Evolutionary conservation across 2,888 invertebrate species (phyloP).

Genomic region (Aquatica leii): DNA sequence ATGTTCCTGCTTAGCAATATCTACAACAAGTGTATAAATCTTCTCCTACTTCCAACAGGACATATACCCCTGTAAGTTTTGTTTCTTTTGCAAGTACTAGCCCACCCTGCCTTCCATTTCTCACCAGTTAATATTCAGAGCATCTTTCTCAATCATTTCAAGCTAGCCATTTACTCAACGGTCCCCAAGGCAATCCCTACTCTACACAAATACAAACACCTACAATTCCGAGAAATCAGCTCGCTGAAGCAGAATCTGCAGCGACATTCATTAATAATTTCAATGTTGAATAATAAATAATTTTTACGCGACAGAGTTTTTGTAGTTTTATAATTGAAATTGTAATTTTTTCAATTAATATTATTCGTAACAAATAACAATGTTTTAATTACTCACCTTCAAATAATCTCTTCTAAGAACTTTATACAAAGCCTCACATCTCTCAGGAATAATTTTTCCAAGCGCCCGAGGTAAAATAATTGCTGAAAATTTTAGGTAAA

Average conservation of each 20-base stretch:
- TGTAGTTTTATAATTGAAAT: constrained; percentile 3
- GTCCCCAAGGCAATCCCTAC: neutral
- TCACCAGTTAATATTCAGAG: constrained; percentile 8
- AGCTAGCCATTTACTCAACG: constrained; percentile 2
- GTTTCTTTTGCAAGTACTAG: constrained; percentile 15
- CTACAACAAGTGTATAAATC: constrained; percentile 5
- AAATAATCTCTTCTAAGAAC: constrained; percentile 39
- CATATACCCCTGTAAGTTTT: constrained; percentile 18
- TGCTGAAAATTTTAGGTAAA: constrained; percentile 46
- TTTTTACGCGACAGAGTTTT: constrained; percentile 7
- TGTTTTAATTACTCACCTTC: constrained; percentile 36
- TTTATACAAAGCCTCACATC: constrained; percentile 44
- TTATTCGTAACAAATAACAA: constrained; percentile 7
- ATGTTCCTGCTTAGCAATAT: too few species aligned
- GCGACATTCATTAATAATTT: constrained; percentile 7
- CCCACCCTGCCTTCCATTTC: constrained; percentile 1
- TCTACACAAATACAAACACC: constrained; percentile 3
- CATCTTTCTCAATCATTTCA: constrained; percentile 5
- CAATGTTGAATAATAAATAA: constrained; percentile 2
- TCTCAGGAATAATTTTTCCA: constrained; percentile 46
- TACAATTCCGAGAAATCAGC: constrained; percentile 11
- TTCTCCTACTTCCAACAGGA: constrained; percentile 18
- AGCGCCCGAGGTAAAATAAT: constrained; percentile 47
- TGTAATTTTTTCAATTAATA: constrained; percentile 9
- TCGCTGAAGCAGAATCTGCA: neutral